Base-by-base conservation (phyloP, 2,888 invertebrate genomes). In the Cataglyphis albicans region DNA sequence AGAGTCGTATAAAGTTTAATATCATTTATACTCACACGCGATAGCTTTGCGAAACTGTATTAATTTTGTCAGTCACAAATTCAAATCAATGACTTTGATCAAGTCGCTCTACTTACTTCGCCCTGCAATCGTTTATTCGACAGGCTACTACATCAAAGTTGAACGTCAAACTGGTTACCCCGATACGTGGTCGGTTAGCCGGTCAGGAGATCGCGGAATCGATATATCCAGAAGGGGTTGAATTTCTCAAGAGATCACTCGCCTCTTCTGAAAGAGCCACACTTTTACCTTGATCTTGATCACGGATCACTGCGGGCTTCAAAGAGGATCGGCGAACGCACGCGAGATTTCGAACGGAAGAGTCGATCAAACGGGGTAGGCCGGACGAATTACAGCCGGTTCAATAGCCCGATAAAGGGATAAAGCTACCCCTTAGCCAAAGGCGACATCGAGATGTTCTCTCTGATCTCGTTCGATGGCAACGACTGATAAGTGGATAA, bases 401-500 rank as follows among this genome's bases (percentile, higher is more conserved):
- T 72, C 72, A 65, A 55, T 81, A 81, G 74, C 65, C 64, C 55
- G 70, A 25, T 70, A 84, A 83, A 87, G 86, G 84, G 76, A 44
- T 61, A 64, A 32, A 68, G 63, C 78, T 81, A 75, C 61, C 84
- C 52, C 88, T 85, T 78, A 86, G 61, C 81, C 59, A 59, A 41
- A 59, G 65, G 84, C 70, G 85, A 90, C 90, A 88, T 88, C 86
- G 83, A 85, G 76, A 84, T 73, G 76, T 59, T 76, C 86, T 73
- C 89, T 90, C 89, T 90, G 89, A 90, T 90, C 89, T 84, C 48
- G 75, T 7, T 12, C 73, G 21, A 57, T 57, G 73, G 84, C 86
- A 81, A 83, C 83, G 82, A 78, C 81, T 86, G 87, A 85, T 89
- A 82, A 80, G 67, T 63, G 84, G 67, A 80, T 74, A 74, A 65